Evolutionary conservation across 2,888 invertebrate species (phyloP).

Genomic region (Ophion obscuratus): DNA sequence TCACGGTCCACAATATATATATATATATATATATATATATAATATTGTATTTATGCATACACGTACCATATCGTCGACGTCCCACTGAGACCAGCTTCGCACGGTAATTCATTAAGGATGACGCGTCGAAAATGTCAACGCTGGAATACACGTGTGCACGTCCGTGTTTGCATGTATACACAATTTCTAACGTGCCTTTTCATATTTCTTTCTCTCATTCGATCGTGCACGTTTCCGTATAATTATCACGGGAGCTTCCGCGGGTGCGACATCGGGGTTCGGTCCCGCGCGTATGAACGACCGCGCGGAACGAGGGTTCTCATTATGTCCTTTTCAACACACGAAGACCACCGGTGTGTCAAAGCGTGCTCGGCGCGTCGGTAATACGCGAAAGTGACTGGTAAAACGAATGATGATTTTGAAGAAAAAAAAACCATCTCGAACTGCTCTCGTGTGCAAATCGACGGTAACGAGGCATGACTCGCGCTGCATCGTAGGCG

Average conservation of each 20-base stretch:
- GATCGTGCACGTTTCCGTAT: conserved; percentile 44
- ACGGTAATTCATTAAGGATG: conserved; percentile 73
- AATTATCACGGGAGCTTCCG: conserved; percentile 66
- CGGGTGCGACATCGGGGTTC: conserved; percentile 43
- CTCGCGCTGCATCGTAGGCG: too few relatives aligned
- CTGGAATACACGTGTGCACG: background rate
- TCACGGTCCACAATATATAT: too few relatives aligned
- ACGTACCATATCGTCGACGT: conserved; percentile 13
- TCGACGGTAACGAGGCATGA: too few relatives aligned
- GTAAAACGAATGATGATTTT: background rate
- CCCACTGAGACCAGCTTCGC: conserved; percentile 69
- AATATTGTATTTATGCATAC: too few relatives aligned
- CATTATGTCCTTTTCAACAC: conserved; percentile 33
- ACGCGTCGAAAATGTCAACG: conserved; percentile 70
- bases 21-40: too few relatives aligned
- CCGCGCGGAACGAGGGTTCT: conserved; percentile 36
- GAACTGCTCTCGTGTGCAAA: too few relatives aligned
- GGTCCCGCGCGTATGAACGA: background rate
- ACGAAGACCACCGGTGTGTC: conserved; percentile 49
- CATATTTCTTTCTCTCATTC: conserved; percentile 33
- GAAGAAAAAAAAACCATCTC: too few relatives aligned
- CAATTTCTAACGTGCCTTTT: background rate
- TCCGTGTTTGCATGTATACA: background rate
- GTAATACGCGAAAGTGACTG: background rate
- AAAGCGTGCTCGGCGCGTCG: conserved; percentile 4